These are phyloP conservation scores for Trididemnum miniatum DNA, from an alignment of 23 tunicate species.

Conservation along the genomic window DNA sequence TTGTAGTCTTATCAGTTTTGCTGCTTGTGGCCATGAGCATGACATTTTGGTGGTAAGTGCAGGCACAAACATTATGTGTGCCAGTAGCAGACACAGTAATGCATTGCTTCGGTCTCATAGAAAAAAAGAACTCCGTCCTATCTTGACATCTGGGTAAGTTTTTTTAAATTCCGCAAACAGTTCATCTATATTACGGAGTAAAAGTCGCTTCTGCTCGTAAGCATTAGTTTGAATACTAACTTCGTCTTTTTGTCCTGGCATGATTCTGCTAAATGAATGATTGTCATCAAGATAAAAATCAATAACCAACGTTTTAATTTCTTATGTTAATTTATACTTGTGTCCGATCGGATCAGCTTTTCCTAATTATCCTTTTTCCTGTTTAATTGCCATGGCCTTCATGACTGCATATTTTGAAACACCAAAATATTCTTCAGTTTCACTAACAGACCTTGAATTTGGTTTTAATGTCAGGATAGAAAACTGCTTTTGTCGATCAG, in stretches of 20 bases:
- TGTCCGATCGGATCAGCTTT: neutral
- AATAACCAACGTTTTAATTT: neutral
- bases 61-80: neutral
- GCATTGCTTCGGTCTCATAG: neutral
- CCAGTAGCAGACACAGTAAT: neutral
- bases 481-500: neutral
- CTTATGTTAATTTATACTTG: neutral
- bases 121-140: neutral
- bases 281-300: neutral
- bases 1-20: neutral
- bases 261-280: neutral
- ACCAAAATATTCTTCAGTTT: neutral
- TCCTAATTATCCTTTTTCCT: neutral
- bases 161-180: neutral
- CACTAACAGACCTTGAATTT: neutral
- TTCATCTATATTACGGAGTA: neutral
- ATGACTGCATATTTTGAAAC: neutral
- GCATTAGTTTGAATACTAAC: neutral
- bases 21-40: neutral
- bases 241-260: constrained; percentile 6
- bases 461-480: constrained; percentile 9
- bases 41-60: neutral
- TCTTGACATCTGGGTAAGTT: neutral
- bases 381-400: neutral
- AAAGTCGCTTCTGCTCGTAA: neutral